A percentile compares a stretch with the other conserved stretches of the same genome.
Evolutionary conservation across 1,140 invertebrate genomes (phyloP).

Genomic region (Pygmarrhopalites habei): DNA sequence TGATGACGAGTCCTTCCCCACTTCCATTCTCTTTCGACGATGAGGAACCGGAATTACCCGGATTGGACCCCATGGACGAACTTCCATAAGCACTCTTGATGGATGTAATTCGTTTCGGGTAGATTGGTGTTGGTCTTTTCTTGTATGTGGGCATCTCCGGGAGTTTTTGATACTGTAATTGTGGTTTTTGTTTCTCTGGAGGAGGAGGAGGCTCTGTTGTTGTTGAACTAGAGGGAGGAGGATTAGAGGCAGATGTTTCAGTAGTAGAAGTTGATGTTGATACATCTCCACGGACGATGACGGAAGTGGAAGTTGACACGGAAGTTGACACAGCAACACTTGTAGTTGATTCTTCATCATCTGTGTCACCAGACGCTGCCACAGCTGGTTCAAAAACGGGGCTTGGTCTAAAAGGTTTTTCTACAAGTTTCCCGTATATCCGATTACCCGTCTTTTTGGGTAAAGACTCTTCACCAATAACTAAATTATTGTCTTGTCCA

Average conservation of each 20-base stretch:
- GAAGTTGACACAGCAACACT: constrained; percentile 15
- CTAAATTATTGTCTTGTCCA: not conserved
- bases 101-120: constrained; percentile 12
- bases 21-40: constrained; percentile 1
- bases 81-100: not conserved
- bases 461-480: not conserved
- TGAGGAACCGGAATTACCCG: not conserved
- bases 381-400: not conserved
- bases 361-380: no score
- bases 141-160: constrained; percentile 34
- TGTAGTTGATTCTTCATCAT: not conserved
- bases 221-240: not conserved
- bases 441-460: not conserved
- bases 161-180: constrained; percentile 14
- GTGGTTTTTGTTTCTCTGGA: constrained; percentile 1
- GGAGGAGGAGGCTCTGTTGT: not conserved
- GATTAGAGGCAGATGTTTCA: not conserved
- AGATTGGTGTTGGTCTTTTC: constrained; percentile 24
- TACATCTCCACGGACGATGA: constrained; percentile 2
- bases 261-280: constrained; percentile 6
- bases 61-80: not conserved
- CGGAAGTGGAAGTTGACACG: constrained; percentile 19
- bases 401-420: not conserved
- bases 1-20: constrained; percentile 30
- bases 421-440: not conserved